Evolutionary conservation across 30 jellyfish, hydroid and myxozoan species (phyloP), one percentile per base, ranked within the genome.

Genomic region (Sanderia malayensis): DNA sequence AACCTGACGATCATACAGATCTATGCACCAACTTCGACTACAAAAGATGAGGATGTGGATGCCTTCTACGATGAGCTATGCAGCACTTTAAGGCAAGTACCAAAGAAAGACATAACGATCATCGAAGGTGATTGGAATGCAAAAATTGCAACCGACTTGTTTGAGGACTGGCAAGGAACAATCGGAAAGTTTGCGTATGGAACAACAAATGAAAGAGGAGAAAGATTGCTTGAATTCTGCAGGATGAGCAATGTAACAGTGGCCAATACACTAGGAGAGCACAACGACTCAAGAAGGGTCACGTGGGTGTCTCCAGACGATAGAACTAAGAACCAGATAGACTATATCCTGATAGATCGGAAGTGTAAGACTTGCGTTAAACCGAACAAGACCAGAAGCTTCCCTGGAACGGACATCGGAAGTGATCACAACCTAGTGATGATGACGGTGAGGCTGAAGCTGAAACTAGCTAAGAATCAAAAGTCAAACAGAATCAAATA

Each of bases 41-140:
- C 32, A 19, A 13, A 31, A 41, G 82, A 70, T 45, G 82, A 70
- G 21, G 80, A 70, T n/a, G 46, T 70, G 15, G 79, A 70, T 2
- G 49, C n/a, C 44, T 70, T 70, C 76, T 70, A 70, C 58, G 21
- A 47, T 13, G 29, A 32, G 27, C 24, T 70, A 17, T 78, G 46
- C 44, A 20, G 29, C 9, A 44, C 82, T 17, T 45, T 70, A 31
- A 21, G 22, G 15, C 23, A 19, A 17, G 0, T n/a, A 17, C 82
- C 82, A 70, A 70, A 70, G 17, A 70, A 70, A 47, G 75, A 70
- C 30, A 37, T 44, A 18, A 11, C 19, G 20, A 70, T 44, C 21
- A 45, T 44, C 15, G 15, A n/a, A 46, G 75, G 82, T 15, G 82
- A 70, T 46, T 70, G 82, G 82, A 70, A 70, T 37, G 82, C 75